These are phyloP conservation scores for Pogonomyrmex barbatus DNA, from an alignment of 1,140 invertebrate species.

Conservation along the genomic window DNA sequence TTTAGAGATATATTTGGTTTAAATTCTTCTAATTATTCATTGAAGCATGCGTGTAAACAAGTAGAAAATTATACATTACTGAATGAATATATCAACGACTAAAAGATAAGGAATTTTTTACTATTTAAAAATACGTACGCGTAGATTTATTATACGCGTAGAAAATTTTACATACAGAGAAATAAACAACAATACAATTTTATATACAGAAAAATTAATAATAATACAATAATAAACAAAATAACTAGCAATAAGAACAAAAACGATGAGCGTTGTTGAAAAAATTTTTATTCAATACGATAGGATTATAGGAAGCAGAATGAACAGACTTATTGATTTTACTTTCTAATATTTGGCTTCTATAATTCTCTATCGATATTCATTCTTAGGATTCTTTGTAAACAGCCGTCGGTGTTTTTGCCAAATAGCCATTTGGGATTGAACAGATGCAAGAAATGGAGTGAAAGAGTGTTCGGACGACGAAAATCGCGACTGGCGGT, in stretches of 20 bases:
- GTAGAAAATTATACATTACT: constrained; percentile 3
- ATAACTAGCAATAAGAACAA: neutral
- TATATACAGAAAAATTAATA: neutral
- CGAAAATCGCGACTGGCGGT: constrained; percentile 21
- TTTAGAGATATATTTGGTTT: neutral
- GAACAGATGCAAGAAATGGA: constrained; percentile 62
- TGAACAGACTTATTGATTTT: constrained; percentile 4
- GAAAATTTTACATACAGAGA: neutral
- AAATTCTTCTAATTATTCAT: constrained; percentile 32
- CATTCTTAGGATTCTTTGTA: constrained; percentile 10
- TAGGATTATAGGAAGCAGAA: neutral
- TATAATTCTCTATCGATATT: constrained; percentile 14
- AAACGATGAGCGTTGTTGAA: neutral
- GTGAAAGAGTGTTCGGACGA: constrained; percentile 50
- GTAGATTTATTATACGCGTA: neutral
- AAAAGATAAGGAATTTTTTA: neutral
- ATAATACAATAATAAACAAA: neutral
- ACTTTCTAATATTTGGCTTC: constrained; percentile 17
- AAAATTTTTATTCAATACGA: neutral
- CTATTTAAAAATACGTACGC: neutral
- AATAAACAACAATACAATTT: neutral
- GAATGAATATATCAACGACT: neutral
- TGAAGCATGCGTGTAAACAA: neutral
- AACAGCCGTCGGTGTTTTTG: constrained; percentile 35
- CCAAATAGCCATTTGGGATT: neutral